These are phyloP conservation scores for Porites rus DNA, from an alignment of 92 coral and sea anemone species.

Conservation along the genomic window DNA sequence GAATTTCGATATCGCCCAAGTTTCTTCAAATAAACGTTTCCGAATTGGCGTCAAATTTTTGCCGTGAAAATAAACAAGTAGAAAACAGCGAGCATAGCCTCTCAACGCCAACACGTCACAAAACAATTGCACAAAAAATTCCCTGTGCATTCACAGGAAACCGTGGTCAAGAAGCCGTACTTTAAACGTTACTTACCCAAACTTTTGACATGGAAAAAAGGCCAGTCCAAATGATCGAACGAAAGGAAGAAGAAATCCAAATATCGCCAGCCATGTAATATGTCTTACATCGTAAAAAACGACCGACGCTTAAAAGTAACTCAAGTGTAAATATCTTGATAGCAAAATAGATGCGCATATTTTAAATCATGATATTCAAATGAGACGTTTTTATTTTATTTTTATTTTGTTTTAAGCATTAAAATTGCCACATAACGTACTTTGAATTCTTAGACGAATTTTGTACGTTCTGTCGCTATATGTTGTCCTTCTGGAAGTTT, in stretches of 20 bases:
- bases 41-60: neutral
- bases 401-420: too few relatives aligned
- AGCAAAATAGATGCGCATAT: constrained; percentile 28
- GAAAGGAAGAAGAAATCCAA: neutral
- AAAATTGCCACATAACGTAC: too few relatives aligned
- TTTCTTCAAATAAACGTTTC: neutral
- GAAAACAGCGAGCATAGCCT: neutral
- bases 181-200: constrained; percentile 24
- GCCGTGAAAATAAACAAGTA: neutral
- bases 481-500: too few relatives aligned
- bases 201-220: constrained; percentile 14
- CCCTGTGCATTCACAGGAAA: too few relatives aligned
- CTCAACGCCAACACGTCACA: neutral
- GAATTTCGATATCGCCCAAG: too few relatives aligned
- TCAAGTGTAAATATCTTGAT: too few relatives aligned
- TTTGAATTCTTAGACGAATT: too few relatives aligned
- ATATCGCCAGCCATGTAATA: constrained; percentile 37
- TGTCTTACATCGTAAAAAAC: neutral
- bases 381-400: neutral
- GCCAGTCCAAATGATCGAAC: neutral
- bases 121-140: too few relatives aligned
- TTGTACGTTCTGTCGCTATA: too few relatives aligned
- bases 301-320: neutral
- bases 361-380: neutral
- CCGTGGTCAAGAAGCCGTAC: too few relatives aligned